Base-by-base conservation (phyloP, 2,888 invertebrate genomes). In the Pachliopta kotzebuea region DNA sequence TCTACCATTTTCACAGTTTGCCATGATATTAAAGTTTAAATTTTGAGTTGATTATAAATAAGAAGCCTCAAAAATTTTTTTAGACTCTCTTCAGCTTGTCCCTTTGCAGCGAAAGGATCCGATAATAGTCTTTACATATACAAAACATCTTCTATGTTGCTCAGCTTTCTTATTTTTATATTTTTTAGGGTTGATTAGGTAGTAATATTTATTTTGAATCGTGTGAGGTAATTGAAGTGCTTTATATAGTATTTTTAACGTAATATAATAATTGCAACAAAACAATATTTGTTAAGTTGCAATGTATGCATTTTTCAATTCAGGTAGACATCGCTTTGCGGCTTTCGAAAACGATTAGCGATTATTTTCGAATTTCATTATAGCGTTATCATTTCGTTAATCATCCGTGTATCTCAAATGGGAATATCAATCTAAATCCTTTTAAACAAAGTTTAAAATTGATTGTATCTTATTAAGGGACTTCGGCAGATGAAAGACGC, bases 361-460 rank as follows among this genome's bases (percentile, higher is more conserved):
- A 89, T 90, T 88, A 88, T 88, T 87, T 88, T 78, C 84, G 78
- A 86, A 89, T 88, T 90, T 87, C 84, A 84, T 85, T 87, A 87
- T 80, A 85, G 87, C 85, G 73, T 83, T 85, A 87, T 88, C 85
- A 86, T 88, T 86, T 84, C 60, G 79, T 83, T 84, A 82, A 84
- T 84, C 79, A 79, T 75, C 58, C 50, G 37, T n/a, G 37, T n/a
- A 37, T 7, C 20, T 42, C 60, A 49, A 52, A 42, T 18, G 62
- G 63, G 11, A 79, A 70, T 78, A 70, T 55, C 62, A 56, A 68
- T 18, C 75, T 76, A 70, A 81, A 77, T 21, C 31, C 4, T 21
- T 56, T 18, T 23, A 45, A 3, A 57, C 79, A 81, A 69, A 71
- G 82, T 78, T 67, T 68, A 75, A 71, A 74, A 80, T 86, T 63